Evolutionary conservation across 2,888 invertebrate species (phyloP).

Genomic region (Archaeoteleia sp.): DNA sequence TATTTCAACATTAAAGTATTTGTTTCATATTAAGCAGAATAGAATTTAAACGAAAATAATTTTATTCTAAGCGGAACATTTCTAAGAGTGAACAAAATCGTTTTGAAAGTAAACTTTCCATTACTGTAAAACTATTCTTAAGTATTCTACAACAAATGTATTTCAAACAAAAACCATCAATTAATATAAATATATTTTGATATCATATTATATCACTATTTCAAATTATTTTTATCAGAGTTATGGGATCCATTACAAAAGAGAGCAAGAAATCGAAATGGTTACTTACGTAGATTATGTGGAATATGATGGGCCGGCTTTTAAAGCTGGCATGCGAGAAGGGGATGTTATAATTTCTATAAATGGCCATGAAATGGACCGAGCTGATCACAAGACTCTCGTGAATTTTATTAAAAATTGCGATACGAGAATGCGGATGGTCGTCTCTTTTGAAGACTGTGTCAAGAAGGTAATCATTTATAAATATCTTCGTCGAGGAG

Average conservation of each 20-base stretch:
- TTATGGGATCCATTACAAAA: conserved; percentile 96
- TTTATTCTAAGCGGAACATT: too few relatives aligned
- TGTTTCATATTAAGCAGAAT: too few relatives aligned
- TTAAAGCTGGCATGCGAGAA: conserved; percentile 93
- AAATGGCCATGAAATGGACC: conserved; percentile 96
- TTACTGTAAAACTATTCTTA: too few relatives aligned
- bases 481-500: too few relatives aligned
- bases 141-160: too few relatives aligned
- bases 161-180: too few relatives aligned
- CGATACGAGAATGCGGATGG: conserved; percentile 94
- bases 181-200: too few relatives aligned
- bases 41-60: too few relatives aligned
- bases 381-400: conserved; percentile 93
- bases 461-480: conserved; percentile 84
- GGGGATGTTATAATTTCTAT: conserved; percentile 98
- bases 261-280: conserved; percentile 95
- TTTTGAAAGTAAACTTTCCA: too few relatives aligned
- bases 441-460: conserved; percentile 97
- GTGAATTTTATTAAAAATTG: conserved; percentile 94
- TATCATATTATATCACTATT: too few relatives aligned
- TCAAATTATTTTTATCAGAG: conserved; percentile 80
- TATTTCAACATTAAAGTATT: too few relatives aligned
- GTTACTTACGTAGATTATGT: conserved; percentile 98
- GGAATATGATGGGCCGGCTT: conserved; percentile 93
- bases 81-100: too few relatives aligned